These are phyloP conservation scores for Achlya flavicornis DNA, from an alignment of 2,888 invertebrate species.

Conservation along the genomic window DNA sequence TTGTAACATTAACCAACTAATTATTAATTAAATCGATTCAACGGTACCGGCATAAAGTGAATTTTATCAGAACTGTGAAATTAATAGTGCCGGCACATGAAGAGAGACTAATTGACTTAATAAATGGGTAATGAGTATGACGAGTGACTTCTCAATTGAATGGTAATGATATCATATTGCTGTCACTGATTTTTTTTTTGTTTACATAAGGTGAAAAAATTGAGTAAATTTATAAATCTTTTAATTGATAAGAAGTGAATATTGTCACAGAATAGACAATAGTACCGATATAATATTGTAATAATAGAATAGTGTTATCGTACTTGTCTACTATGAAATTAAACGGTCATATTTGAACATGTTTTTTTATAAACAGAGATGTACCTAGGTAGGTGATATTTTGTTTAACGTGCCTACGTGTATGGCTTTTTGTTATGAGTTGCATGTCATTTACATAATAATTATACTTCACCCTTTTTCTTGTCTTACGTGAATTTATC, in stretches of 20 bases:
- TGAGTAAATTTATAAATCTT: background rate
- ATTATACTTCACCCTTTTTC: background rate
- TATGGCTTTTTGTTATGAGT: background rate
- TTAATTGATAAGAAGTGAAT: no score
- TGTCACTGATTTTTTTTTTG: background rate
- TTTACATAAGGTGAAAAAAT: background rate
- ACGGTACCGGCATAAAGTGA: slow-evolving; percentile 32
- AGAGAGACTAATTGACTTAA: slow-evolving; percentile 21
- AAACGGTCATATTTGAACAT: no score
- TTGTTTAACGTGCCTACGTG: background rate
- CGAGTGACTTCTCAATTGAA: slow-evolving; percentile 21
- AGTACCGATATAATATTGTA: no score
- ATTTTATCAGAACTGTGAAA: slow-evolving; percentile 36
- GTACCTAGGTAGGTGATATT: background rate
- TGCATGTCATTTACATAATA: background rate
- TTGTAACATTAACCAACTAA: background rate
- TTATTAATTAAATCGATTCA: slow-evolving; percentile 28
- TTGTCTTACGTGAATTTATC: slow-evolving; percentile 2
- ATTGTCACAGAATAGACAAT: no score
- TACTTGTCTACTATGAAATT: no score
- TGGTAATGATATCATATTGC: slow-evolving; percentile 28
- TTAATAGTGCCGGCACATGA: slow-evolving; percentile 33
- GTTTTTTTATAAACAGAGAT: no score
- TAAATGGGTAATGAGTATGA: slow-evolving; percentile 23
- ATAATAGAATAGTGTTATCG: no score